phyloP scores from a whole-genome alignment of 2,888 invertebrate genomes.

The Sturmia bella region DNA sequence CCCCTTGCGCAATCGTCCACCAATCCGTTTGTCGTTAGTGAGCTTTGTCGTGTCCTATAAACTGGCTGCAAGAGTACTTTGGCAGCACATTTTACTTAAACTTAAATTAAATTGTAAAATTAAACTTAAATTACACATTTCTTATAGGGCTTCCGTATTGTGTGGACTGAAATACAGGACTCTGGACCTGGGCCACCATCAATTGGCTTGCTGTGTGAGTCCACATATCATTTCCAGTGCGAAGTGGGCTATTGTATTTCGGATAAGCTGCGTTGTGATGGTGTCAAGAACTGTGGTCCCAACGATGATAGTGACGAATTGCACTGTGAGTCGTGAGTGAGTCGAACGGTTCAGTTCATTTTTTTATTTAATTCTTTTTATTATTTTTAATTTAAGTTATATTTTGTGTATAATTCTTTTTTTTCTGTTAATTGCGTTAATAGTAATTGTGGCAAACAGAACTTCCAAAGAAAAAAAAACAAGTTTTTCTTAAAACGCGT shows the following conservation, averaged over 20 bases:
- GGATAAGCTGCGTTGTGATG: conserved; percentile 89
- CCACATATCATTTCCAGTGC: conserved; percentile 88
- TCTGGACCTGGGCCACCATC: conserved; percentile 83
- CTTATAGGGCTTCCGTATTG: conserved; percentile 91
- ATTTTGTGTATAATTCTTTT: conserved; percentile 68
- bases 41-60: no score
- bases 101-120: no score
- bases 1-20: no score
- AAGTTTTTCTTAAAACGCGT: no score
- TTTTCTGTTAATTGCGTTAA: conserved; percentile 36
- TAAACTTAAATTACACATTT: background rate
- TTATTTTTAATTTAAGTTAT: conserved; percentile 70
- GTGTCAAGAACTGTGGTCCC: conserved; percentile 89
- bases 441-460: conserved; percentile 3
- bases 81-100: no score
- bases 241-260: conserved; percentile 91
- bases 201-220: conserved; percentile 81
- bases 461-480: conserved; percentile 40
- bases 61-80: no score
- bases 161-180: conserved; percentile 95
- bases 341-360: conserved; percentile 83
- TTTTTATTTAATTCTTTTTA: conserved; percentile 73
- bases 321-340: conserved; percentile 83
- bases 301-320: conserved; percentile 82
- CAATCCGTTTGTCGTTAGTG: no score